phyloP scores from a whole-genome alignment of 2,797 vertebrate species.

The Coreius guichenoti region DNA sequence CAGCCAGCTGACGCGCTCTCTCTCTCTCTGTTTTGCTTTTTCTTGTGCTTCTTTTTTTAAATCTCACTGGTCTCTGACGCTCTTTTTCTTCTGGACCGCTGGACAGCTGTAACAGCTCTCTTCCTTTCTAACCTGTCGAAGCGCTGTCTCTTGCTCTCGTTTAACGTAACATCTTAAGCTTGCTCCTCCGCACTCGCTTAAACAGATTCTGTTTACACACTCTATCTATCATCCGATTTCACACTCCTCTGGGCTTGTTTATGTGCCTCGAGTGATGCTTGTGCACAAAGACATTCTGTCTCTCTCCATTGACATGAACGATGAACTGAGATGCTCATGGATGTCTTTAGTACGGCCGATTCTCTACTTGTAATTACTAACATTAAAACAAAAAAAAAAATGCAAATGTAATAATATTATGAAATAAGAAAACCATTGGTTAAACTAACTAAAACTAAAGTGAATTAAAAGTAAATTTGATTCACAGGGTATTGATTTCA shows the following conservation, averaged over 20 bases:
- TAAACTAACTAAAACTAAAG: not conserved
- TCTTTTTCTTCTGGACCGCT: not conserved
- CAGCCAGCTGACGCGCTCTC: constrained; percentile 51
- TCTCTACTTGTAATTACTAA: not conserved
- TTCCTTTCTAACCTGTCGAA: not conserved
- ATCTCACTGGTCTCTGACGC: not conserved
- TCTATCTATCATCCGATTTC: constrained; percentile 69
- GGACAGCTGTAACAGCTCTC: not conserved
- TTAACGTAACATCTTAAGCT: constrained; percentile 22
- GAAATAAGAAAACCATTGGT: not conserved
- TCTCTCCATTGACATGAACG: not conserved
- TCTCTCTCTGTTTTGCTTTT: not conserved
- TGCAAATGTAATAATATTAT: not conserved
- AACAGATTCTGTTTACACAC: constrained; percentile 67
- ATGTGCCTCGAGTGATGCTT: constrained; percentile 58
- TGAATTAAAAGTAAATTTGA: not conserved
- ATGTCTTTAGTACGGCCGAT: not conserved
- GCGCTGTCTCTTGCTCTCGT: not conserved
- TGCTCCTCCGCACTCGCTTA: constrained; percentile 45
- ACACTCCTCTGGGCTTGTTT: constrained; percentile 66
- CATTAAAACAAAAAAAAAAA: not conserved
- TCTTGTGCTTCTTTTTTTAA: not conserved
- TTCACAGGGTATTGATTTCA: not conserved
- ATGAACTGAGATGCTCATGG: not conserved
- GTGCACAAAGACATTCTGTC: constrained; percentile 14